Conservation (phyloP, 1,140 invertebrate genomes). For the Micrasema minimum region DNA sequence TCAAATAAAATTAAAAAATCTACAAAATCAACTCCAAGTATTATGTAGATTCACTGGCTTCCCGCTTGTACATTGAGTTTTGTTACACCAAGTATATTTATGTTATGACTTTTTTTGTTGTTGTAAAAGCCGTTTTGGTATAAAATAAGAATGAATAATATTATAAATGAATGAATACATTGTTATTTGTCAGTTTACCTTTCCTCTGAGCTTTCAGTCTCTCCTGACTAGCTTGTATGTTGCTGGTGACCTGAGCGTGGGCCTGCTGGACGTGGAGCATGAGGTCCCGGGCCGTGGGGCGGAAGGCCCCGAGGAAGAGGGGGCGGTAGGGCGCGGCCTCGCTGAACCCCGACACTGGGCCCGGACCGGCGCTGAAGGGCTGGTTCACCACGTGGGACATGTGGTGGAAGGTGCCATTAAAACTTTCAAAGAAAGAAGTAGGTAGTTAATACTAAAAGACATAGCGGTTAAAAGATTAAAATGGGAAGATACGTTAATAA, state of each 20-base stretch:
- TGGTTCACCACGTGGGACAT: neutral
- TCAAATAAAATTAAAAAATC: too few species aligned
- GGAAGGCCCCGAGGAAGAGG: conserved; percentile 40
- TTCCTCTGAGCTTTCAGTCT: conserved; percentile 36
- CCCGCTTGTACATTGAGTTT: too few species aligned
- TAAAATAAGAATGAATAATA: too few species aligned
- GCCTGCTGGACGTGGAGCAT: conserved; percentile 57
- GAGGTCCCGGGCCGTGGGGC: conserved; percentile 54
- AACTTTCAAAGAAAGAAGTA: conserved; percentile 11
- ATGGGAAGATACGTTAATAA: too few species aligned
- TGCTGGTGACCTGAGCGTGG: conserved; percentile 53
- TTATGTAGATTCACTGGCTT: too few species aligned
- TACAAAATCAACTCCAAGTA: too few species aligned
- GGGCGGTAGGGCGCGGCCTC: conserved; percentile 36
- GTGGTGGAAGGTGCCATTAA: conserved; percentile 1
- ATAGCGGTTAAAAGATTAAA: too few species aligned
- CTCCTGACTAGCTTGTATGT: conserved; percentile 55
- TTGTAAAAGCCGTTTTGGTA: too few species aligned
- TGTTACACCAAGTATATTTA: too few species aligned
- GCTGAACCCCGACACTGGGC: neutral
- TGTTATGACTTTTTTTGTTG: too few species aligned
- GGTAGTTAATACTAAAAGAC: too few species aligned
- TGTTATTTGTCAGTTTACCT: conserved; percentile 22
- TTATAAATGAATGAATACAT: too few species aligned
- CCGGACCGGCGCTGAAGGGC: neutral